Conservation (phyloP, 2,113 vertebrate genomes). For the Empidonax alnorum region DNA sequence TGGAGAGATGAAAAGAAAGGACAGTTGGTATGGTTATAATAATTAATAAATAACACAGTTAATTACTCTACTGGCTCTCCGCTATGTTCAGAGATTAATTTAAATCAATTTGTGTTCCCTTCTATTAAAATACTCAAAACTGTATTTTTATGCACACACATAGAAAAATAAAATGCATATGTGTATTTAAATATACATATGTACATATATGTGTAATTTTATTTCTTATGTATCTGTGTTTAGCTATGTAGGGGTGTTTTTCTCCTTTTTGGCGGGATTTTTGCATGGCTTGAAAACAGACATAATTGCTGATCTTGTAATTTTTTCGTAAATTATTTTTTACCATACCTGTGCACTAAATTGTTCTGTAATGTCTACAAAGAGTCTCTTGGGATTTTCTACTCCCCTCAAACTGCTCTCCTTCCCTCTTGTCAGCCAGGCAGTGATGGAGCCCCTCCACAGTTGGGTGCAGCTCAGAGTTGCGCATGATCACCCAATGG, state of each 20-base stretch:
- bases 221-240: not conserved
- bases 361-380: not conserved
- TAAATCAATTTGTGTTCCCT: constrained; percentile 21
- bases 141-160: not conserved
- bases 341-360: not conserved
- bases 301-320: not conserved
- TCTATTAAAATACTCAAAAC: constrained; percentile 5
- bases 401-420: not conserved
- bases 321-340: not conserved
- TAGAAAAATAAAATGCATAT: not conserved
- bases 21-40: constrained; percentile 48
- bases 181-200: not conserved
- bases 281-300: not conserved
- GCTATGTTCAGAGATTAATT: constrained; percentile 42
- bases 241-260: not conserved
- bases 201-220: not conserved
- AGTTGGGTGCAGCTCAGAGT: not conserved
- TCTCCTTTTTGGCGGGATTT: not conserved
- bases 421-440: not conserved
- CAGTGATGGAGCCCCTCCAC: not conserved
- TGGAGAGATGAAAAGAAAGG: constrained; percentile 31
- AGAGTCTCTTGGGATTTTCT: not conserved
- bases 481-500: not conserved
- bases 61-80: constrained; percentile 47
- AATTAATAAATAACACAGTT: constrained; percentile 62